These are phyloP conservation scores for Drosophila fuyamai DNA, from an alignment of 1,140 invertebrate genomes.

Conservation along the genomic window DNA sequence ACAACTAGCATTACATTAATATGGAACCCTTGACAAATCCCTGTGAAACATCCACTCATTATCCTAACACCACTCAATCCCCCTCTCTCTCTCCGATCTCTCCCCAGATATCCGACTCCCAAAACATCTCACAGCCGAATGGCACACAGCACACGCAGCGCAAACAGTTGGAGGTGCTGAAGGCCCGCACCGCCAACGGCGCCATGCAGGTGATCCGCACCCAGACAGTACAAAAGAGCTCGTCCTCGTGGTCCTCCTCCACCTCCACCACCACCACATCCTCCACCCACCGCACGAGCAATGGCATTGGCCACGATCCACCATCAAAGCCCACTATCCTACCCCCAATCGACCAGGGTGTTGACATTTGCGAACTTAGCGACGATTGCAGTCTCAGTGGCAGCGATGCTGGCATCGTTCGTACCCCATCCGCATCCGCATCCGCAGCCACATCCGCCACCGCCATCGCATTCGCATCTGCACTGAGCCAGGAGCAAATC, in stretches of 20 bases:
- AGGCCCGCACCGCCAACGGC: conserved; percentile 85
- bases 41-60: conserved; percentile 24
- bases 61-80: conserved; percentile 64
- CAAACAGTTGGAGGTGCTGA: conserved; percentile 86
- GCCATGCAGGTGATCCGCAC: conserved; percentile 86
- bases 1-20: background rate
- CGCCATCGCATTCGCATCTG: conserved; percentile 27
- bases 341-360: conserved; percentile 36
- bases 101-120: conserved; percentile 84
- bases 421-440: conserved; percentile 35
- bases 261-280: conserved; percentile 70
- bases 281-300: conserved; percentile 43
- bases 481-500: conserved; percentile 64
- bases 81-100: conserved; percentile 51
- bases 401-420: conserved; percentile 60
- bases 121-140: conserved; percentile 84
- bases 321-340: conserved; percentile 13
- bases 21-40: background rate
- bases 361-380: conserved; percentile 78
- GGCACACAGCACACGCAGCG: conserved; percentile 85
- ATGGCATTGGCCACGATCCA: conserved; percentile 9
- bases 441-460: conserved; percentile 15
- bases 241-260: conserved; percentile 85
- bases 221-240: conserved; percentile 85
- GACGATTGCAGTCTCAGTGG: conserved; percentile 52